These are phyloP conservation scores for Melinaea menophilus DNA, from an alignment of 2,888 invertebrate species.

Conservation along the genomic window DNA sequence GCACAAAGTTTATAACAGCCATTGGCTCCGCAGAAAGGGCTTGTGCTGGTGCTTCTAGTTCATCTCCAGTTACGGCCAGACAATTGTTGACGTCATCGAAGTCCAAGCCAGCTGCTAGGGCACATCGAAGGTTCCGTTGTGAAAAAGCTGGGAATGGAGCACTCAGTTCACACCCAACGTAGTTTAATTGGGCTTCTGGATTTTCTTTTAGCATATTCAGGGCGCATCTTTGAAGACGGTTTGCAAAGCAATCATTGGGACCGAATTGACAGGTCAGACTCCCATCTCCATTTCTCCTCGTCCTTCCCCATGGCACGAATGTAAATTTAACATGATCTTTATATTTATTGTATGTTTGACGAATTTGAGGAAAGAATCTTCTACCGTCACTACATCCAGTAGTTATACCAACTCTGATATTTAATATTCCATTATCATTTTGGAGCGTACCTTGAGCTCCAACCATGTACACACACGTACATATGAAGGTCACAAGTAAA, in stretches of 20 bases:
- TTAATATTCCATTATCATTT: slow-evolving; percentile 55
- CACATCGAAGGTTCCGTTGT: slow-evolving; percentile 52
- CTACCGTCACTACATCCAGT: slow-evolving; percentile 58
- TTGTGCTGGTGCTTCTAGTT: slow-evolving; percentile 50
- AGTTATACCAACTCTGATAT: slow-evolving; percentile 55
- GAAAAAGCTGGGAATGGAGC: slow-evolving; percentile 43
- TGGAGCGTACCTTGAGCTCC: slow-evolving; percentile 32
- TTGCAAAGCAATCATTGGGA: slow-evolving; percentile 61
- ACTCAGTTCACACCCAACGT: slow-evolving; percentile 63
- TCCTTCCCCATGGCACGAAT: slow-evolving; percentile 69
- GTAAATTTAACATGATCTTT: slow-evolving; percentile 55
- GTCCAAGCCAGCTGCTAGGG: slow-evolving; percentile 46
- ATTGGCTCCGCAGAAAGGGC: slow-evolving; percentile 45
- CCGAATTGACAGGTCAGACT: slow-evolving; percentile 53
- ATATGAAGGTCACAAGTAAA: not conserved
- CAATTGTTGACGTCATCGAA: slow-evolving; percentile 54
- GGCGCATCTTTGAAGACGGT: slow-evolving; percentile 62
- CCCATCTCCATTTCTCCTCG: slow-evolving; percentile 42
- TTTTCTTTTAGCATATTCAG: slow-evolving; percentile 48
- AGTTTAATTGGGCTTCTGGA: slow-evolving; percentile 53
- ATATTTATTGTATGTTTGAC: slow-evolving; percentile 49
- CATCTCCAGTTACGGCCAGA: slow-evolving; percentile 46
- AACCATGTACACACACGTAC: slow-evolving; percentile 7
- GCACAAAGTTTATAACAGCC: slow-evolving; percentile 48
- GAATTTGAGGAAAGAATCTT: slow-evolving; percentile 50